These are phyloP conservation scores for Microctonus hyperodae DNA, from an alignment of 2,888 invertebrate species.

Conservation along the genomic window DNA sequence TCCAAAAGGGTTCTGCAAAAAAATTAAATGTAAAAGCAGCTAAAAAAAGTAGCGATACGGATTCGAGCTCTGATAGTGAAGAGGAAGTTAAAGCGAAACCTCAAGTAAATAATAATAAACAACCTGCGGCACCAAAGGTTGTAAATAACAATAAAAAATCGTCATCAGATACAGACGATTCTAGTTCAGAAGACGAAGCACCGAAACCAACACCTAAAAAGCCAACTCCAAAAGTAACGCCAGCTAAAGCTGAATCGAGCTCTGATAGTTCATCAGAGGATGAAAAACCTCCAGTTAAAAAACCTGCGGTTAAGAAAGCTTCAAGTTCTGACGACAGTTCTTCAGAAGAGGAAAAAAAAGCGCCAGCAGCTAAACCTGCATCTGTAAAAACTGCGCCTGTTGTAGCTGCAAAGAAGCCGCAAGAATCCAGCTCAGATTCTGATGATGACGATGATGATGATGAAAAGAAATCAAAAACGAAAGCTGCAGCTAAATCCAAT, in stretches of 20 bases:
- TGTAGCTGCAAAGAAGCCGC: slow-evolving; percentile 37
- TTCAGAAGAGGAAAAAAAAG: slow-evolving; percentile 51
- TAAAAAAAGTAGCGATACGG: slow-evolving; percentile 53
- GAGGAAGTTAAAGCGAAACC: slow-evolving; percentile 45
- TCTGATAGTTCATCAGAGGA: slow-evolving; percentile 56
- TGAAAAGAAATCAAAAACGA: slow-evolving; percentile 45
- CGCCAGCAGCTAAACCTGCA: slow-evolving; percentile 18
- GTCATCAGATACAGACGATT: slow-evolving; percentile 50
- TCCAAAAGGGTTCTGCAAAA: slow-evolving; percentile 65
- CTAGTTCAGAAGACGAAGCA: slow-evolving; percentile 51
- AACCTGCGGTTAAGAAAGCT: slow-evolving; percentile 50
- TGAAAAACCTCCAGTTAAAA: slow-evolving; percentile 42
- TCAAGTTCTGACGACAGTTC: slow-evolving; percentile 63
- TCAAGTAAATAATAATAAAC: slow-evolving; percentile 54
- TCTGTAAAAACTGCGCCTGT: slow-evolving; percentile 24
- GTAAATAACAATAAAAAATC: slow-evolving; percentile 45
- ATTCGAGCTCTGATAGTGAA: slow-evolving; percentile 59
- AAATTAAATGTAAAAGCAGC: slow-evolving; percentile 61
- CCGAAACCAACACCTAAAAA: slow-evolving; percentile 36
- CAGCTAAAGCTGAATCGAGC: slow-evolving; percentile 54
- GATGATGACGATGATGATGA: slow-evolving; percentile 62
- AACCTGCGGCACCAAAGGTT: slow-evolving; percentile 35
- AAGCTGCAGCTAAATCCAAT: slow-evolving; percentile 44
- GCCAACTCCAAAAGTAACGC: slow-evolving; percentile 39
- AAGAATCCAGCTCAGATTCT: slow-evolving; percentile 50